Conservation (phyloP, 2,797 vertebrate species). For the Fundulus diaphanus region DNA sequence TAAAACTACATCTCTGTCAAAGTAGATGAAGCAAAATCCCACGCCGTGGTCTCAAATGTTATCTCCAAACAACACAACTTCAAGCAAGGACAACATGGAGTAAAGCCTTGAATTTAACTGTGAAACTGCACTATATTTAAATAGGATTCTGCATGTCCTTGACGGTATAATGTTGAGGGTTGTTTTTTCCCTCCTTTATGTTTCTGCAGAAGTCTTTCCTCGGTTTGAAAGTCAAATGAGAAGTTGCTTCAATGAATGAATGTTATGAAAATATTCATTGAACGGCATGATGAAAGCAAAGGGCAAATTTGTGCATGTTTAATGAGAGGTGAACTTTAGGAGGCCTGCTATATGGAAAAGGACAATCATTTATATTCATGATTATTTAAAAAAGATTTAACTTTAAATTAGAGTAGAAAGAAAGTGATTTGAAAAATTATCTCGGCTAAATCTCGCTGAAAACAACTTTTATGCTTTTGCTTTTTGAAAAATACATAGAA, state of each 20-base stretch:
- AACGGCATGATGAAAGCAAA: conserved; percentile 36
- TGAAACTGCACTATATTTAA: conserved; percentile 12
- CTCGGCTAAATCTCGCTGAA: conserved; percentile 5
- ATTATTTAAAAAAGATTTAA: conserved; percentile 6
- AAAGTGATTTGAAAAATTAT: conserved; percentile 1
- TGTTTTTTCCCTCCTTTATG: conserved; percentile 7
- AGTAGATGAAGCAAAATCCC: background rate
- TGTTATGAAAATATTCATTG: conserved; percentile 17
- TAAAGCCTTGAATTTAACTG: background rate
- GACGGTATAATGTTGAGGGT: background rate
- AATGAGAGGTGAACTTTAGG: conserved; percentile 27
- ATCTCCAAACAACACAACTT: background rate
- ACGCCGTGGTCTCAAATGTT: background rate
- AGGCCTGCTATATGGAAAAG: conserved; percentile 1
- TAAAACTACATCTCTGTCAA: background rate
- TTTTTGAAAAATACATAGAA: background rate
- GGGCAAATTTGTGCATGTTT: conserved; percentile 32
- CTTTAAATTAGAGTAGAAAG: conserved; percentile 11
- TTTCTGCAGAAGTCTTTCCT: conserved; percentile 22
- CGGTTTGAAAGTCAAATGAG: conserved; percentile 50
- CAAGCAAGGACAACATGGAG: conserved; percentile 6
- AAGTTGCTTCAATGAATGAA: conserved; percentile 20
- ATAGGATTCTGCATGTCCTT: conserved; percentile 28
- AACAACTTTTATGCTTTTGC: conserved; percentile 22
- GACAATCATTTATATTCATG: conserved; percentile 17